Evolutionary conservation across 2,797 vertebrate species (phyloP).

Genomic region (Margarornis squamiger): DNA sequence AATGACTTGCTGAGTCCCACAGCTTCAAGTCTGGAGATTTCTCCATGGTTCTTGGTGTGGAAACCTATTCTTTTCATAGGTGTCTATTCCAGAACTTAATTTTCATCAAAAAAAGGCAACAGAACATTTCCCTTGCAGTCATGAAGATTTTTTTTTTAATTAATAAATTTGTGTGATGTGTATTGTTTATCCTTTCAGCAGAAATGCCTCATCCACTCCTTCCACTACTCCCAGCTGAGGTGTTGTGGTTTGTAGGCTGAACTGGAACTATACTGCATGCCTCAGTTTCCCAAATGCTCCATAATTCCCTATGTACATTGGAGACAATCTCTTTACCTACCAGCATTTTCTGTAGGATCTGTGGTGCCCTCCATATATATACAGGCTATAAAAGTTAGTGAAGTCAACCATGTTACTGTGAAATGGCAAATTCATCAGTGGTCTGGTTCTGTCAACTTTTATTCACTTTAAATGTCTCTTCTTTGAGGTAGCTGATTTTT

Average conservation of each 20-base stretch:
- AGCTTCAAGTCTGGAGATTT: neutral
- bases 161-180: neutral
- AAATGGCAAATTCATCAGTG: neutral
- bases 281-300: neutral
- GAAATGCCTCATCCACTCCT: neutral
- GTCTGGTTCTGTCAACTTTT: neutral
- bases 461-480: neutral
- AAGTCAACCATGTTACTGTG: neutral
- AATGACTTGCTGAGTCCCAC: neutral
- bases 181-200: neutral
- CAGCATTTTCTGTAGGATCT: neutral
- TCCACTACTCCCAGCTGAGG: neutral
- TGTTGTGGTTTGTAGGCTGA: neutral
- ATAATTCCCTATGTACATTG: neutral
- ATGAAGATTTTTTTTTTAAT: neutral
- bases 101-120: neutral
- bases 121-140: neutral
- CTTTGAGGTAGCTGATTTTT: neutral
- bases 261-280: neutral
- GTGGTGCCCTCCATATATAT: neutral
- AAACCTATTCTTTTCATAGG: neutral
- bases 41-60: neutral
- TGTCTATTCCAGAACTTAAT: neutral
- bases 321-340: neutral
- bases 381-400: neutral